Base-by-base conservation (phyloP, 2,797 vertebrate species). In the Monodelphis domestica region DNA sequence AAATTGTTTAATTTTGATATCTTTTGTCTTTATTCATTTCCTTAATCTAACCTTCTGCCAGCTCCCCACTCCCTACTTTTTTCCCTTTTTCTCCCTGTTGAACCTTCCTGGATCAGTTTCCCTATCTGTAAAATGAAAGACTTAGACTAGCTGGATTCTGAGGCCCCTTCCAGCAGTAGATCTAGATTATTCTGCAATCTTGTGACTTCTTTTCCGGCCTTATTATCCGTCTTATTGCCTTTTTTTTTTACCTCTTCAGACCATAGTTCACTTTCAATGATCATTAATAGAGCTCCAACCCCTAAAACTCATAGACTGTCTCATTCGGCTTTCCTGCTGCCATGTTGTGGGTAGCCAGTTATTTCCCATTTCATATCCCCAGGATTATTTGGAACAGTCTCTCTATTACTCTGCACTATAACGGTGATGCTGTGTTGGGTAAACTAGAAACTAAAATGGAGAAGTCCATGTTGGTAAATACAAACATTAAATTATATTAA, bases 361-460 rank as follows among this genome's bases (percentile, higher is more conserved):
- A 50, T 93, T 94, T 93, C 57, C 53, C 87, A 9, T 78, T 94
- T 88, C 93, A 0, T 78, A 91, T 59, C 38, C 56, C 52, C 38
- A 56, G 78, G 52, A n/a, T 90, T 87, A 9, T 54, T 38, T 87
- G 91, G 90, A 94, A 90, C 57, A 52, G 91, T 93, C 87, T 94
- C 38, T 95, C n/a, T 56, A 9, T 93, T 90, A 93, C 93, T 94
- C 93, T 92, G 90, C 95, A 88, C 57, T 84, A 12, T 63, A 52
- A 45, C 89, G 52, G 33, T 10, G n/a, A 63, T 93, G 93, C 54
- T 94, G 89, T 87, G 53, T 91, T 88, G 89, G 52, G 29, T 57
- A 95, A 94, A 93, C n/a, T 91, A 92, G 50, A 94, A 26, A 88
- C 88, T 78, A 93, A 57, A 88, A 63, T 78, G 90, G 55, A 92